Evolutionary conservation across 1,140 invertebrate genomes (phyloP).

Genomic region (Amphibalanus amphitrite): DNA sequence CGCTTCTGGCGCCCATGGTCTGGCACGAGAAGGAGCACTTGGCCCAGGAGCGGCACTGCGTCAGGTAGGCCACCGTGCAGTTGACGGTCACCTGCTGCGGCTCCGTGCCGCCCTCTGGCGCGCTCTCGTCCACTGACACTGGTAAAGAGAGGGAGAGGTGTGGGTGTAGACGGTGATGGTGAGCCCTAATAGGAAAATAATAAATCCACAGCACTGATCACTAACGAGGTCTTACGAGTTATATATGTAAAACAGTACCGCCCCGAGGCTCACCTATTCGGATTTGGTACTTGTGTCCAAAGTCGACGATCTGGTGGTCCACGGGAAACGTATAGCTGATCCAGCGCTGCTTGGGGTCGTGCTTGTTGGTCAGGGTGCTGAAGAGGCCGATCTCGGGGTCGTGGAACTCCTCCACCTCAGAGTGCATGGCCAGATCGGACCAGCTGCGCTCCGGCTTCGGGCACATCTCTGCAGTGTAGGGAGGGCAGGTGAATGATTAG

Average conservation of each 20-base stretch:
- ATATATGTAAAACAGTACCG: too few relatives aligned
- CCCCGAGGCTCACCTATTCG: background rate
- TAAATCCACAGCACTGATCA: too few relatives aligned
- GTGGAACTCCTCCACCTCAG: constrained; percentile 67
- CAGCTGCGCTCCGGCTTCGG: constrained; percentile 61
- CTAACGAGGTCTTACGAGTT: too few relatives aligned
- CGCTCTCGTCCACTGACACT: background rate
- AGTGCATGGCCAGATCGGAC: constrained; percentile 45
- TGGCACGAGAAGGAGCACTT: constrained; percentile 65
- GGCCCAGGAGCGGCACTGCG: constrained; percentile 69
- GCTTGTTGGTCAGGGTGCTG: constrained; percentile 55
- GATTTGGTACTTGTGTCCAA: background rate
- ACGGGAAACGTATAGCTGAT: constrained; percentile 56
- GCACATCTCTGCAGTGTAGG: constrained; percentile 50
- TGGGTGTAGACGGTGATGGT: too few relatives aligned
- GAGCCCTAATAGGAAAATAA: too few relatives aligned
- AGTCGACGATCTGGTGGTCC: constrained; percentile 27
- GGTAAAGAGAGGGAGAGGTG: too few relatives aligned
- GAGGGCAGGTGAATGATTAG: background rate
- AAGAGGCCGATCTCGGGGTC: constrained; percentile 70
- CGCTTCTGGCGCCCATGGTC: constrained; percentile 53
- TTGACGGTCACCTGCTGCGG: constrained; percentile 42
- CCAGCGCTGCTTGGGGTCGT: constrained; percentile 54
- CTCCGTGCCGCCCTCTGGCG: background rate
- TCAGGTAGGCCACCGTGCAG: constrained; percentile 83